Percentiles rank a stretch among this genome's conserved stretches.
phyloP scores from a whole-genome alignment of 1,140 invertebrate genomes.

The Tetramorium parvispinum region DNA sequence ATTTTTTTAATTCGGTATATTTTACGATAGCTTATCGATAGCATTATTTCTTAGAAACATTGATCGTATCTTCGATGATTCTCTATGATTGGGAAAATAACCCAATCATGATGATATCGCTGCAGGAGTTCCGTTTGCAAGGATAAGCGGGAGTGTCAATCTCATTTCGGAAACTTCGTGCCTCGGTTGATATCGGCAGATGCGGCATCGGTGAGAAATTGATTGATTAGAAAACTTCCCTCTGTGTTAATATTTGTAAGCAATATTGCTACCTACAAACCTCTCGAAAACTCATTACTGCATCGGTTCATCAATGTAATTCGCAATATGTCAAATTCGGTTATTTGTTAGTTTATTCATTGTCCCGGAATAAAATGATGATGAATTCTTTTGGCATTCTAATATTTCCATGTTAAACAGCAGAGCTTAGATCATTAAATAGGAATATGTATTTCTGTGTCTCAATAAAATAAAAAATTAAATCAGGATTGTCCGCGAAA shows the following conservation, averaged over 20 bases:
- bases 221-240: constrained; percentile 72
- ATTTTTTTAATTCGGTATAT: background rate
- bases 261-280: constrained; percentile 26
- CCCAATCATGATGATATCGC: constrained; percentile 9
- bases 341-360: constrained; percentile 22
- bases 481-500: background rate
- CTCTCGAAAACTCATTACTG: constrained; percentile 64
- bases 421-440: background rate
- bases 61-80: background rate
- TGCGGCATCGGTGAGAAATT: constrained; percentile 69
- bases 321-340: constrained; percentile 3
- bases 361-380: background rate
- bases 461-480: background rate
- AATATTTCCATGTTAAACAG: background rate
- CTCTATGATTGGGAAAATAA: constrained; percentile 14
- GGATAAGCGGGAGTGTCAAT: constrained; percentile 35
- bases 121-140: constrained; percentile 22
- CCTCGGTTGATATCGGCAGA: constrained; percentile 65
- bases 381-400: background rate
- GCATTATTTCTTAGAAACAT: background rate
- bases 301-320: constrained; percentile 42
- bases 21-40: background rate
- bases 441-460: background rate
- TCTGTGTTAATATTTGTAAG: constrained; percentile 52
- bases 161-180: constrained; percentile 64